Base-by-base conservation (phyloP, 2,797 vertebrate species). In the Sebastes itinus region DNA sequence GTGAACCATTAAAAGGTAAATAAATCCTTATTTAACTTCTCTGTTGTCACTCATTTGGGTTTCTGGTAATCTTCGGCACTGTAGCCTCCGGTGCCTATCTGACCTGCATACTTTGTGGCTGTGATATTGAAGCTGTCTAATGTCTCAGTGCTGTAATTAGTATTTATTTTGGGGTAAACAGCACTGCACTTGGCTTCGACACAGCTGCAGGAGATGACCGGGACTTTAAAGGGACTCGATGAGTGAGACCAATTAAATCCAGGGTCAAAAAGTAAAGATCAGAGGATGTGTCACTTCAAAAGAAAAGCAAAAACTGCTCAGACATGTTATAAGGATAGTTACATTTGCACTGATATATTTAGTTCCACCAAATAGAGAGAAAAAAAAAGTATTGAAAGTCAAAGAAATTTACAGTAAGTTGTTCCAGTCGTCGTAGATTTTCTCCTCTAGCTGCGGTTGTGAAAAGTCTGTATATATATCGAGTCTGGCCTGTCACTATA, bases 121-220 rank as follows among this genome's bases (percentile, higher is more conserved):
- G 33, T 77, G 71, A 86, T 72, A 77, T 5, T 38, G 12, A 61
- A 56, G 64, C 68, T 7, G 42, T 70, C 52, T 46, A 22, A 64
- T 22, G 69, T 61, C 56, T 3, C 23, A 78, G 4, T 3, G 70
- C 61, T 61, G 38, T 82, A 87, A 84, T 92, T 82, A 88, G 38
- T 35, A 55, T 76, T 60, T 90, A 74, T 90, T 90, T 91, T 61
- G 76, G 80, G 63, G 14, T 87, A 88, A 90, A 84, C 79, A 82
- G n/a, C n/a, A 2, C 23, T 8, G 4, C 60, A 61, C 63, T 82
- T n/a, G 78, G 70, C 63, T 85, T 32, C 81, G 66, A 84, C 74
- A 74, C 77, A 22, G 86, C 84, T 70, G 76, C 60, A 30, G 61
- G 78, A 73, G 73, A 78, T 27, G 81, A 55, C 33, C 1, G 16